phyloP scores from a whole-genome alignment of 1,140 invertebrate species.

The Heliconius hermathena region DNA sequence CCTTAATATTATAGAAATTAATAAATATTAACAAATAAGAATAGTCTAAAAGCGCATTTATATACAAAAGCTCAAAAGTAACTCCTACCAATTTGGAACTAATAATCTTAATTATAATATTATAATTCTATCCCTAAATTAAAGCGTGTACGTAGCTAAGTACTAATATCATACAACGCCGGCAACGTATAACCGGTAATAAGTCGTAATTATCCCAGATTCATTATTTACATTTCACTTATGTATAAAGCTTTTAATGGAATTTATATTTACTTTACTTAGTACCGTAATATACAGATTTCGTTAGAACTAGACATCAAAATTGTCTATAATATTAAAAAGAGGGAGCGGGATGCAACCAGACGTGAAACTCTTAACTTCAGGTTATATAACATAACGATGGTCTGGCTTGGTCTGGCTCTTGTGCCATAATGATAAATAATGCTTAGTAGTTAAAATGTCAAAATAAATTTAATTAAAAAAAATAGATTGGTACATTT shows the following conservation, averaged over 20 bases:
- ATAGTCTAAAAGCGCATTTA: not conserved
- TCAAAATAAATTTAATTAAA: too few species aligned
- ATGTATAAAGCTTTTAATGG: slow-evolving; percentile 37
- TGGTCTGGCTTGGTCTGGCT: too few species aligned
- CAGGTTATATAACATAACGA: too few species aligned
- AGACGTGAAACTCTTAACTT: too few species aligned
- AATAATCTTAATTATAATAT: slow-evolving; percentile 2
- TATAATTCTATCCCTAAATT: slow-evolving; percentile 16
- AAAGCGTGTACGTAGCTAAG: slow-evolving; percentile 14
- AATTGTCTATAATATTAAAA: not conserved
- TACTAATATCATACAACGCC: slow-evolving; percentile 19
- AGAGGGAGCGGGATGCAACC: too few species aligned
- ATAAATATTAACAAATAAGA: not conserved
- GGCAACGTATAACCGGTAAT: slow-evolving; percentile 61
- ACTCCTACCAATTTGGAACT: not conserved
- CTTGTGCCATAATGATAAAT: too few species aligned
- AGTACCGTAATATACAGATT: not conserved
- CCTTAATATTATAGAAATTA: too few species aligned
- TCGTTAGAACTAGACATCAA: not conserved
- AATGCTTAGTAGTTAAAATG: too few species aligned
- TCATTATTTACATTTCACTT: slow-evolving; percentile 72
- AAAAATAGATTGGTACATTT: too few species aligned
- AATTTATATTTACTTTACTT: slow-evolving; percentile 4
- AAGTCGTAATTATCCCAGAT: slow-evolving; percentile 80
- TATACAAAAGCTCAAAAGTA: slow-evolving; percentile 3